Base-by-base conservation (phyloP, 2,797 vertebrate genomes). In the Pristis pectinata region DNA sequence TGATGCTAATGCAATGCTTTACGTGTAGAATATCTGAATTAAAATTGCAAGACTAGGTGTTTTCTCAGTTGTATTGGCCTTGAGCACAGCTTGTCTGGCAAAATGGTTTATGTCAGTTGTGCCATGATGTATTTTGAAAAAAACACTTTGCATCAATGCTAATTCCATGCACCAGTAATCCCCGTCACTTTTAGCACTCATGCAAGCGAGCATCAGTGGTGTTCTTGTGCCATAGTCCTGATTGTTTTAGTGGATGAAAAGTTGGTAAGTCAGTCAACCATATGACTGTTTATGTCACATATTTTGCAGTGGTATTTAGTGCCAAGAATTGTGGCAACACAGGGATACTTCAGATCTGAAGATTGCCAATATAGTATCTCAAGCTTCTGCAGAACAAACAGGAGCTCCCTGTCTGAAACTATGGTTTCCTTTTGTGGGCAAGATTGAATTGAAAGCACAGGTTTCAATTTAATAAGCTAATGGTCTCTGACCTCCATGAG, bases 111-210 rank as follows among this genome's bases (percentile, higher is more conserved):
- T 64, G 87, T 67, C 61, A 91, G 17, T 91, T 91, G 59, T 41
- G 61, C 2, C 8, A 37, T 41, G 19, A 37, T 91, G 87, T 91
- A 67, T 41, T 91, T 91, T 91, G 59, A n/a, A 24, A 91, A 67
- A 91, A 41, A 22, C 59, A 67, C 87, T 91, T 91, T 91, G n/a
- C 61, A 67, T 64, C 61, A 64, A 1, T 27, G 61, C 61, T 64
- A 37, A 67, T 91, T 67, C 87, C 85, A 89, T 89, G 56, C 34
- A 89, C 56, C 87, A 91, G 64, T 91, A 91, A 37, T 87, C 83
- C 24, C 87, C 91, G 87, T 22, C 87, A 61, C 34, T 17, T 89
- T 89, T 37, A 61, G 34, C 34, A 89, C 19, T 67, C n/a, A 67
- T 22, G 22, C 61, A 67, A 67, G 87, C 64, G 41, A 64, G 19